Percentiles rank a stretch among this genome's conserved stretches.
phyloP scores from a whole-genome alignment of 2,113 vertebrate species.

The Vanacampus margaritifer region DNA sequence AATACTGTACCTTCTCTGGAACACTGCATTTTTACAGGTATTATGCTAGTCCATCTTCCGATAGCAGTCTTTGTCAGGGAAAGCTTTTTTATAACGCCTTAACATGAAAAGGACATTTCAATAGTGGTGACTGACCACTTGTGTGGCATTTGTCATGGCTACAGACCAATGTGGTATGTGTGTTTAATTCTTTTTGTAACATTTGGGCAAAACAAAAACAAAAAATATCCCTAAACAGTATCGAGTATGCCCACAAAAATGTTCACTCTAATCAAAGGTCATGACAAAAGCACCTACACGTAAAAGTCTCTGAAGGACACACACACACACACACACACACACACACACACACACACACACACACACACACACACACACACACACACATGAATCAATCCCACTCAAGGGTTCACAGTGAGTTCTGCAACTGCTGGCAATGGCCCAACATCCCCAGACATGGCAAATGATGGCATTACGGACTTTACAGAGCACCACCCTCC shows the following conservation, averaged over 20 bases:
- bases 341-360: background rate
- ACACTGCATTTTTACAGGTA: slow-evolving; percentile 29
- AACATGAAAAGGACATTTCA: slow-evolving; percentile 27
- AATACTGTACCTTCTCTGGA: slow-evolving; percentile 50
- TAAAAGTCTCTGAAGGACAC: slow-evolving; percentile 30
- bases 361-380: background rate
- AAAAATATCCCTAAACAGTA: slow-evolving; percentile 23
- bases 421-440: slow-evolving; percentile 1
- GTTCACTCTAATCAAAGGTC: slow-evolving; percentile 29
- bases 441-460: slow-evolving; percentile 29
- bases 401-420: slow-evolving; percentile 3
- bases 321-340: slow-evolving; percentile 2
- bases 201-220: slow-evolving; percentile 1
- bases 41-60: slow-evolving; percentile 26
- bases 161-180: slow-evolving; percentile 4
- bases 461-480: slow-evolving; percentile 21
- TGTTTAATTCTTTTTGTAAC: slow-evolving; percentile 6
- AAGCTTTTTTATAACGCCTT: slow-evolving; percentile 25
- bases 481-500: slow-evolving; percentile 7
- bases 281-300: slow-evolving; percentile 17
- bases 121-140: slow-evolving; percentile 17
- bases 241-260: slow-evolving; percentile 18
- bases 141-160: slow-evolving; percentile 15
- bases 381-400: slow-evolving; percentile 8
- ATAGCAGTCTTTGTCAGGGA: slow-evolving; percentile 27